Conservation (phyloP, 2,113 vertebrate species). For the Nanorana parkeri region DNA sequence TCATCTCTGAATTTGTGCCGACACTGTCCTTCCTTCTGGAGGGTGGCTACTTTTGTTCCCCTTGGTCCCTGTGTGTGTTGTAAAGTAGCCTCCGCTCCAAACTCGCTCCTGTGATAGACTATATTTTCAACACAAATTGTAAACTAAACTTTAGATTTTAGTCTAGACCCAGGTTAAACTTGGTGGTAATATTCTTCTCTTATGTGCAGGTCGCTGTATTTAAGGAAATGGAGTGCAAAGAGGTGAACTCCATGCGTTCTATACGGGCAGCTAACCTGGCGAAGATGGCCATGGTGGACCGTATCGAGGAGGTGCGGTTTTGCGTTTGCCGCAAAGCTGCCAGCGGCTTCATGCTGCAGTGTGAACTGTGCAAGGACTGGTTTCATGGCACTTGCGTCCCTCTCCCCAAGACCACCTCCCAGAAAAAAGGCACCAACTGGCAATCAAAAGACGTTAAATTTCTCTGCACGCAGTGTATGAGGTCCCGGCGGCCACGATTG, state of each 20-base stretch:
- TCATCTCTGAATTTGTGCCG: too few relatives aligned
- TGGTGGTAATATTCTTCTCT: background rate
- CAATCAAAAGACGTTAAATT: conserved; percentile 96
- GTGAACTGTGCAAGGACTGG: conserved; percentile 98
- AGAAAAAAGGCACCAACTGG: conserved; percentile 90
- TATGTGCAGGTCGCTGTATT: conserved; percentile 84
- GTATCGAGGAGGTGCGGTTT: conserved; percentile 95
- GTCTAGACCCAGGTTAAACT: too few relatives aligned
- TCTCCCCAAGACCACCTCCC: conserved; percentile 87
- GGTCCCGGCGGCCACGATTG: conserved; percentile 89
- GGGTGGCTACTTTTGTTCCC: too few relatives aligned
- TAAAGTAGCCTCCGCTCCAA: too few relatives aligned
- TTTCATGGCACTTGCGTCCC: conserved; percentile 95
- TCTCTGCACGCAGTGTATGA: conserved; percentile 92
- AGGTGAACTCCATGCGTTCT: conserved; percentile 92
- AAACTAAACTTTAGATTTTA: too few relatives aligned
- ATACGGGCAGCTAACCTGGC: conserved; percentile 91
- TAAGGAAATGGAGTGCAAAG: conserved; percentile 93
- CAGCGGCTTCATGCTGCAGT: conserved; percentile 95
- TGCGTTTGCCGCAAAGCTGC: conserved; percentile 94
- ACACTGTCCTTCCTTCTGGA: too few relatives aligned
- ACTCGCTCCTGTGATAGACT: too few relatives aligned
- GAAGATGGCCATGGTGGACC: conserved; percentile 97
- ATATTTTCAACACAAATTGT: too few relatives aligned
- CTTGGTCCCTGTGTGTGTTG: too few relatives aligned